Base-by-base conservation (phyloP, 2,888 invertebrate genomes). In the Ochlodes sylvanus region DNA sequence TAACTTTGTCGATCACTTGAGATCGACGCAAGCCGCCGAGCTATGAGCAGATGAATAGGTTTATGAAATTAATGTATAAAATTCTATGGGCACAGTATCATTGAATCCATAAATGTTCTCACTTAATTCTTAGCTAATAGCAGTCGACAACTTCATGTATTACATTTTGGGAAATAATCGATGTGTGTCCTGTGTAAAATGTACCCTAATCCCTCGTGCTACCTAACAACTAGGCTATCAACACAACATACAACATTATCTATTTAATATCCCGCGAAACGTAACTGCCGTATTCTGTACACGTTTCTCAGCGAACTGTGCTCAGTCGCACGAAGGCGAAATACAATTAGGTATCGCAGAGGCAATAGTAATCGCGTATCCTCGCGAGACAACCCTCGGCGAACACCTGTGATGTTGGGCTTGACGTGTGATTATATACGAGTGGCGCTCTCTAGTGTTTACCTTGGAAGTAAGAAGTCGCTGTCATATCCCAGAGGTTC, bases 321-420 rank as follows among this genome's bases (percentile, higher is more conserved):
- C 21, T 52, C 52, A 52, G 52, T 52, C 52, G 27, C 21, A 52
- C 52, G 52, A 12, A 52, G 21, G 9, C 27, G 27, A 52, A 52
- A 52, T 52, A 52, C 52, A 52, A 27, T 52, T 27, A 52, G 52
- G 52, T 52, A 52, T 52, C 52, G 52, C 52, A 52, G 27, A 27
- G 14, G 52, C 21, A 27, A 27, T 52, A 52, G 27, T 52, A 52
- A 14, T 21, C 27, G 21, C 21, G 52, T 52, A 52, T 14, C 17
- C 19, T 19, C 50, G 19, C 50, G 50, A 50, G 50, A 50, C 19
- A 3, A 19, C 19, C 17, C 52, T 19, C 14, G 50, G 21, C 10
- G n/a, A 17, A 19, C 19, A 27, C 52, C 50, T 19, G 27, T 27
- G 52, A 52, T 52, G 52, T 52, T 52, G 5, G 21, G 14, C 52